Evolutionary conservation across 1,140 invertebrate genomes (phyloP), one percentile per base, ranked within the genome.

Genomic region (Meteorus sp.): DNA sequence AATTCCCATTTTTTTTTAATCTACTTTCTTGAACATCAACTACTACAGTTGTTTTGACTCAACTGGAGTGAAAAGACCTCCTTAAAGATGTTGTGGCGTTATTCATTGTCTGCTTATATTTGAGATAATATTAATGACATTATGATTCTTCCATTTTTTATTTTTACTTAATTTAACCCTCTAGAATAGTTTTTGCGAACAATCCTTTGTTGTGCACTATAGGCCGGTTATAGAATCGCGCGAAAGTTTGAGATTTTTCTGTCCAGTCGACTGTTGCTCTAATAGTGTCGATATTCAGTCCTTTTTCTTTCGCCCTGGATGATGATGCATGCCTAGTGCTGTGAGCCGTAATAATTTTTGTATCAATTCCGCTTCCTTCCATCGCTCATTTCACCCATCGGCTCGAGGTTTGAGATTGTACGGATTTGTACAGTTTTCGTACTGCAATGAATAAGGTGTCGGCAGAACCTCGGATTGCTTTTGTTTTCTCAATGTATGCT

Each of bases 271-370:
- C 50, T 0, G 50, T 39, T 22, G 20, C 13, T 20, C 50, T 37
- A 8, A 52, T 52, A 19, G 23, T 17, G 5, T 52, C 50, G 1
- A 52, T 52, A 22, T 37, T 52, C 13, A 52, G 20, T 1, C 50
- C 50, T 11, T 3, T 39, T 22, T 8, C 7, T 11, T 35, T 22
- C 0, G 50, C 29, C 3, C n/a, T 19, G 2, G 50, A 52, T n/a
- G 13, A 37, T 13, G 50, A n/a, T 8, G 31, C 33, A 52, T 52
- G 31, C 2, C 50, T 13, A 1, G 31, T 52, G 11, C 33, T 52
- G 27, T 37, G 19, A 6, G 31, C 50, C 22, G 50, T 52, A 15
- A 52, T 37, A 2, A 25, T 20, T 2, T 2, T 37, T 37, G 31
- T 52, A 19, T 52, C 33, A 8, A 52, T 39, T 6, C 35, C 35